Percentiles rank a stretch among this genome's conserved stretches.
These are phyloP conservation scores for Hemitrygon akajei DNA, from an alignment of 2,797 vertebrate species.

Conservation along the genomic window DNA sequence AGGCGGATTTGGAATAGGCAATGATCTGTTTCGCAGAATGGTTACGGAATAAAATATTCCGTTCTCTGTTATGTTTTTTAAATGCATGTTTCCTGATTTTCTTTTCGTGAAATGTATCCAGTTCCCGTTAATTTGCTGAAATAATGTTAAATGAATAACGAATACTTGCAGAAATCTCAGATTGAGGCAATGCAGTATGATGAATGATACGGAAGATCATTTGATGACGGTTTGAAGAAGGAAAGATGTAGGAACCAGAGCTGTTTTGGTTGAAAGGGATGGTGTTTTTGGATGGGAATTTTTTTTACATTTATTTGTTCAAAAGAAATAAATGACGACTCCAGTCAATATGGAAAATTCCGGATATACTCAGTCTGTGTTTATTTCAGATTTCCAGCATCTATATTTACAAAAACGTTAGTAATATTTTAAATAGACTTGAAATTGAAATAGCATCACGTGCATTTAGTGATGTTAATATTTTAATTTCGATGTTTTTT, in stretches of 20 bases:
- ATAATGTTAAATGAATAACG: not conserved
- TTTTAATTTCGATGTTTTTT: not conserved
- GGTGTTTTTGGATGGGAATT: not conserved
- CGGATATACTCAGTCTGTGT: no score
- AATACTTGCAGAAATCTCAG: not conserved
- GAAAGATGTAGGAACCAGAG: not conserved
- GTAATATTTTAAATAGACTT: not conserved
- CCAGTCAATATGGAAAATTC: not conserved
- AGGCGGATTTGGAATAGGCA: not conserved
- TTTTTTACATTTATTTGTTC: not conserved
- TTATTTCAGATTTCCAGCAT: no score
- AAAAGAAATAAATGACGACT: not conserved
- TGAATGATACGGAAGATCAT: not conserved
- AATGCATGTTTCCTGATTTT: not conserved
- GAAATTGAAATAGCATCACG: not conserved
- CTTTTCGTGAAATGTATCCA: not conserved
- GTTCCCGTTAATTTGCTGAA: not conserved
- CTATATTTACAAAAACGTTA: no score
- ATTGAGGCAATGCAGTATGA: not conserved
- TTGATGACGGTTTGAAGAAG: not conserved
- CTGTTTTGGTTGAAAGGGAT: not conserved
- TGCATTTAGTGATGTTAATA: not conserved
- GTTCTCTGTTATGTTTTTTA: no score
- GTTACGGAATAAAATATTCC: not conserved
- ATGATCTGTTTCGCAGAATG: not conserved